phyloP scores from a whole-genome alignment of 1,140 invertebrate genomes.

The Rhagoletis pomonella region DNA sequence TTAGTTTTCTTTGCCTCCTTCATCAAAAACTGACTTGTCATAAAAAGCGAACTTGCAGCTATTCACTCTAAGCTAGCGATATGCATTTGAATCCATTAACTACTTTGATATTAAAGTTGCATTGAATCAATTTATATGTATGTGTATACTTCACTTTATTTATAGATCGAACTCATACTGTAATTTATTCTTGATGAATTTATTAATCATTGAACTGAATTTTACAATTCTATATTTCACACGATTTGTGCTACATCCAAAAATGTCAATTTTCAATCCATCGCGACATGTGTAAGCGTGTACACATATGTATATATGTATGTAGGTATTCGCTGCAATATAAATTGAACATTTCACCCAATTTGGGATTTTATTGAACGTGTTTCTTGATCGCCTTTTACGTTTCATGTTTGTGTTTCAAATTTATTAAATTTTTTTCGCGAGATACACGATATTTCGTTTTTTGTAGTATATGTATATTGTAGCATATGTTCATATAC shows the following conservation, averaged over 20 bases:
- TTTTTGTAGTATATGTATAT: neutral
- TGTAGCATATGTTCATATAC: neutral
- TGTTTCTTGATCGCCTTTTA: conserved; percentile 44
- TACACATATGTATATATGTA: neutral
- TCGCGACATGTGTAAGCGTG: neutral
- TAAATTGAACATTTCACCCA: conserved; percentile 50
- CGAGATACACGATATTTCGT: neutral
- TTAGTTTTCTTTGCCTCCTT: too few species aligned
- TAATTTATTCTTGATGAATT: neutral
- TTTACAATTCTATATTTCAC: conserved; percentile 44
- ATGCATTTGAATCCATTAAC: too few species aligned
- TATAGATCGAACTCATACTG: too few species aligned
- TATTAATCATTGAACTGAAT: neutral
- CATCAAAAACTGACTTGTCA: too few species aligned
- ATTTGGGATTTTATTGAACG: conserved; percentile 52
- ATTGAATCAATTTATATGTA: too few species aligned
- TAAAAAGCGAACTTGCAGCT: too few species aligned
- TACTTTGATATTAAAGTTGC: too few species aligned
- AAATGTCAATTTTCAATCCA: conserved; percentile 16
- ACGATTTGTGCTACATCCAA: conserved; percentile 41
- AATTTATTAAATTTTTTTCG: neutral
- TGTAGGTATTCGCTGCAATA: neutral
- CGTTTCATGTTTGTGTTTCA: conserved; percentile 9
- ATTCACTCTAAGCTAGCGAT: too few species aligned
- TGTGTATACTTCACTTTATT: too few species aligned